Percentiles rank a stretch among this genome's conserved stretches.
Conservation (phyloP, 2,888 invertebrate species). For the Theodoxus fluviatilis region DNA sequence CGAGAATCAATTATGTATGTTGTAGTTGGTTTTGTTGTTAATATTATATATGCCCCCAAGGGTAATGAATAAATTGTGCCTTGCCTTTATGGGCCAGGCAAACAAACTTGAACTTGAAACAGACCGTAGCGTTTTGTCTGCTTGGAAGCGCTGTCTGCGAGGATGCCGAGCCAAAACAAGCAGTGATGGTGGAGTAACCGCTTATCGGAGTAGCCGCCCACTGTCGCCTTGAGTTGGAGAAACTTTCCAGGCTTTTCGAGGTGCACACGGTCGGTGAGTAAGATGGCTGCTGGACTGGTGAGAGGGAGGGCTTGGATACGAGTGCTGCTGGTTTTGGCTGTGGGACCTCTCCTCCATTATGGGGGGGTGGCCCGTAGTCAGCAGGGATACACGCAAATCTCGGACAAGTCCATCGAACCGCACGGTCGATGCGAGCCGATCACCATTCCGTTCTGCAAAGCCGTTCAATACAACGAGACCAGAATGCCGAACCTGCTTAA, state of each 20-base stretch:
- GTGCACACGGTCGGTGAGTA: neutral
- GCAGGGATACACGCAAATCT: slow-evolving; percentile 69
- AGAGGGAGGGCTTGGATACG: neutral
- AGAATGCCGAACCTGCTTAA: slow-evolving; percentile 91
- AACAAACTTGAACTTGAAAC: too few relatives aligned
- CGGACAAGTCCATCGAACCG: slow-evolving; percentile 33
- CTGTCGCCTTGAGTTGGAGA: too few relatives aligned
- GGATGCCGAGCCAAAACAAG: neutral
- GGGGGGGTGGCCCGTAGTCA: slow-evolving; percentile 28
- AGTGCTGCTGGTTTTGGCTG: neutral
- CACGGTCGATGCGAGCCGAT: slow-evolving; percentile 93
- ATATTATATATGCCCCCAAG: too few relatives aligned
- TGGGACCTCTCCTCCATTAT: slow-evolving; percentile 25
- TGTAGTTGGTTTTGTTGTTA: too few relatives aligned
- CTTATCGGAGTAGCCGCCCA: neutral
- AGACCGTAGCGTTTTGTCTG: slow-evolving; percentile 33
- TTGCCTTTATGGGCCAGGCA: too few relatives aligned
- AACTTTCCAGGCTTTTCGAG: neutral
- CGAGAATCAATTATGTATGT: too few relatives aligned
- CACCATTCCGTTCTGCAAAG: slow-evolving; percentile 88
- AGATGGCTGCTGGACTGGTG: neutral
- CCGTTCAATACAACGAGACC: slow-evolving; percentile 91
- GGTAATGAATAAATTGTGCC: too few relatives aligned
- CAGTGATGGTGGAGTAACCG: neutral
- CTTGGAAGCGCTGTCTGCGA: slow-evolving; percentile 34